Percentiles rank a stretch among this genome's conserved stretches.
phyloP scores from a whole-genome alignment of 2,113 vertebrate genomes.

The Phylloscopus whistleri region DNA sequence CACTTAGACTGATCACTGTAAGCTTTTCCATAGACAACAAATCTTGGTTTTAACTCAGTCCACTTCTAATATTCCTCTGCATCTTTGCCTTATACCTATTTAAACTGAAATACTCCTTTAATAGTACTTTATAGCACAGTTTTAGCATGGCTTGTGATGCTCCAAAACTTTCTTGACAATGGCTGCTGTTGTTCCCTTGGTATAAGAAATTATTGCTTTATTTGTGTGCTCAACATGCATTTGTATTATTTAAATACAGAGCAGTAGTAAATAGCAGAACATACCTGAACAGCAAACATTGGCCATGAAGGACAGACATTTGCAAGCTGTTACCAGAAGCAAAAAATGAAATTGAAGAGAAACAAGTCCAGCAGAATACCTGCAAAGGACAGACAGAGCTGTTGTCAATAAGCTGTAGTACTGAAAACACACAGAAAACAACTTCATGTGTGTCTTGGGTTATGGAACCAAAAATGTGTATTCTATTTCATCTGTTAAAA shows the following conservation, averaged over 20 bases:
- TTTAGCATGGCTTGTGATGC: background rate
- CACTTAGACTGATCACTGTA: background rate
- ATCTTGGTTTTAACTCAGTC: background rate
- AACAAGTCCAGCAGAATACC: background rate
- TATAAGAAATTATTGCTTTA: background rate
- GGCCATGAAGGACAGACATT: background rate
- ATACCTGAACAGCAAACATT: background rate
- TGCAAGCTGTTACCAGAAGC: background rate
- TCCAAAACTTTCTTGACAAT: background rate
- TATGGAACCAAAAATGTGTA: too few relatives aligned
- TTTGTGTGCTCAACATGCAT: background rate
- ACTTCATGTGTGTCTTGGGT: too few relatives aligned
- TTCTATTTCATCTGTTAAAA: too few relatives aligned
- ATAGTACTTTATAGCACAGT: background rate
- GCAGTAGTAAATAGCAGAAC: background rate
- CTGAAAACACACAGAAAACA: background rate
- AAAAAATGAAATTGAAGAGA: background rate
- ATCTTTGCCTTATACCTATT: background rate
- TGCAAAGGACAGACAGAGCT: background rate
- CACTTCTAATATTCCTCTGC: background rate
- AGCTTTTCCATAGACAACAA: background rate
- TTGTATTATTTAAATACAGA: background rate
- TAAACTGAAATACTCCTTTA: background rate
- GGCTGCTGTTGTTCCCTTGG: background rate
- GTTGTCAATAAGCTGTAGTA: background rate